Evolutionary conservation across 2,113 vertebrate genomes (phyloP).

Genomic region (Rhineura floridana): DNA sequence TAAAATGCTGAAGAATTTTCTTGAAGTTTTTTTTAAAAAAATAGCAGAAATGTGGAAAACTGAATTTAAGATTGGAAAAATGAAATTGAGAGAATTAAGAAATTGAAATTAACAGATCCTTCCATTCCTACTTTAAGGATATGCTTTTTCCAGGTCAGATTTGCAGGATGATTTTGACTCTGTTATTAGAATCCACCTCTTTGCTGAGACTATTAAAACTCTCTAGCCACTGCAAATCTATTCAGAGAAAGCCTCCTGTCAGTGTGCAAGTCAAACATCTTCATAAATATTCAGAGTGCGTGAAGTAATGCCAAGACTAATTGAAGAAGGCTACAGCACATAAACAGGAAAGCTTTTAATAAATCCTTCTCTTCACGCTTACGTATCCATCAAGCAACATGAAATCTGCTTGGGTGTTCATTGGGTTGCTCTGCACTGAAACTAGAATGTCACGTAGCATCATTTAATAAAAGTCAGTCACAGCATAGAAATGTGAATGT

Average conservation of each 20-base stretch:
- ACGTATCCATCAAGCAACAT: conserved; percentile 14
- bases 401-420: conserved; percentile 33
- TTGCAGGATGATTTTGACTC: neutral
- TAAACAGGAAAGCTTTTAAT: conserved; percentile 54
- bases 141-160: neutral
- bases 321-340: conserved; percentile 37
- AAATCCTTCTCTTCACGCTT: conserved; percentile 27
- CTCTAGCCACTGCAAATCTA: conserved; percentile 17
- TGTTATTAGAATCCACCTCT: conserved; percentile 4
- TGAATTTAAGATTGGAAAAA: no score
- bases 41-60: no score
- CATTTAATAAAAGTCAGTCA: conserved; percentile 47
- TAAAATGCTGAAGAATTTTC: no score
- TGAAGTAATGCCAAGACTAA: conserved; percentile 57
- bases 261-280: conserved; percentile 21
- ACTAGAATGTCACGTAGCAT: conserved; percentile 42
- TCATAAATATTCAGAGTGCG: conserved; percentile 63
- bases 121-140: no score
- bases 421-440: conserved; percentile 8
- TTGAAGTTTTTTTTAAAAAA: no score
- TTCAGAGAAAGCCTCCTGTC: conserved; percentile 15
- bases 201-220: neutral
- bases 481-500: conserved; percentile 22
- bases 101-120: no score
- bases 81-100: no score